Evolutionary conservation across 2,888 invertebrate species (phyloP).

Genomic region (Macrosiphum euphorbiae): DNA sequence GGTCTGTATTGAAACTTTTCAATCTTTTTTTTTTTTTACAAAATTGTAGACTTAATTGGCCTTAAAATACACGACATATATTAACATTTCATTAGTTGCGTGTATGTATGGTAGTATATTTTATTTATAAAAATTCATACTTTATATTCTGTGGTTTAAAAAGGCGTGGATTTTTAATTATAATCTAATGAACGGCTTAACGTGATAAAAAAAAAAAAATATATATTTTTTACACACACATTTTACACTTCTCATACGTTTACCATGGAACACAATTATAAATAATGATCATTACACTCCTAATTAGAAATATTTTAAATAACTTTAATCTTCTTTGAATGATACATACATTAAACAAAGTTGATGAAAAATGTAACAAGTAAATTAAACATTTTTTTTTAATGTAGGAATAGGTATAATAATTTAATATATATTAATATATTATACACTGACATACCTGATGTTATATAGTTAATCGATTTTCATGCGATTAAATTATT

Average conservation of each 20-base stretch:
- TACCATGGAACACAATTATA: slow-evolving; percentile 17
- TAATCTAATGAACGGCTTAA: slow-evolving; percentile 36
- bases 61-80: slow-evolving; percentile 39
- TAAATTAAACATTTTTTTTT: not conserved
- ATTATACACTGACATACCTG: not conserved
- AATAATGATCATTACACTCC: slow-evolving; percentile 37
- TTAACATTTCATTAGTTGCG: slow-evolving; percentile 47
- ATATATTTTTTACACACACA: not conserved
- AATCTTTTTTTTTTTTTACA: slow-evolving; percentile 18
- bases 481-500: not conserved
- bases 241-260: not conserved
- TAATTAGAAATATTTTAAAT: slow-evolving; percentile 11
- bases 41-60: slow-evolving; percentile 25
- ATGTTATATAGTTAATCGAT: not conserved
- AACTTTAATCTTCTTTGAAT: not conserved
- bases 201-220: not conserved
- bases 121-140: slow-evolving; percentile 16
- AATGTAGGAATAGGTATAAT: not conserved
- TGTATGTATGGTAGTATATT: not conserved
- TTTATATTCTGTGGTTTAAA: slow-evolving; percentile 23
- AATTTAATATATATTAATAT: not conserved
- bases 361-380: not conserved
- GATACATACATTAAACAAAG: not conserved
- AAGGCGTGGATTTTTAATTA: slow-evolving; percentile 51
- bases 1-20: slow-evolving; percentile 21